Evolutionary conservation across 2,113 vertebrate species (phyloP).

Genomic region (Chionomys nivalis): DNA sequence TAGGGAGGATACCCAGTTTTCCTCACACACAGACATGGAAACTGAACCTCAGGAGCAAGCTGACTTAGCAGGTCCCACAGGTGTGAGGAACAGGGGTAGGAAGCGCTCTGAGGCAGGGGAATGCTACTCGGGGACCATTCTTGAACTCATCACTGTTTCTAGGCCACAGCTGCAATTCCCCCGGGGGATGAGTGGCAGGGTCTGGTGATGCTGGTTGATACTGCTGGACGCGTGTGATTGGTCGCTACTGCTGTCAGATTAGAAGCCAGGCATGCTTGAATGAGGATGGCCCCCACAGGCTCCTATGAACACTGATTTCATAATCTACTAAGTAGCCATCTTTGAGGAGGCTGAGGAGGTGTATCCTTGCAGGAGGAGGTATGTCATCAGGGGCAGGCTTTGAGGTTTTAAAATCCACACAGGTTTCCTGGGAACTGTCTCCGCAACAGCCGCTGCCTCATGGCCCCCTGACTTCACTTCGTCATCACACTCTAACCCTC

Average conservation of each 20-base stretch:
- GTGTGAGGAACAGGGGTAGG: not conserved
- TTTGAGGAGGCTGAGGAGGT: not conserved
- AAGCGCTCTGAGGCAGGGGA: no score
- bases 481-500: not conserved
- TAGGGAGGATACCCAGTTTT: not conserved
- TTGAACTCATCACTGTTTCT: no score
- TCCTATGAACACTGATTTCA: not conserved
- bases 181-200: not conserved
- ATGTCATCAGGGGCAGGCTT: not conserved
- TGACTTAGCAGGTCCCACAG: not conserved
- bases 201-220: not conserved
- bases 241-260: not conserved
- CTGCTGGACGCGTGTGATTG: not conserved
- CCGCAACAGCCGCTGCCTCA: accelerated
- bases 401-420: not conserved
- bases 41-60: not conserved
- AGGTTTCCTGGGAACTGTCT: not conserved
- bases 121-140: no score
- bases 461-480: not conserved
- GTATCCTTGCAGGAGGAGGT: not conserved
- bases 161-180: accelerated
- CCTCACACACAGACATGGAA: not conserved
- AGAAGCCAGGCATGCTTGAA: not conserved
- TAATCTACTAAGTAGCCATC: no score
- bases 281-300: no score